Evolutionary conservation across 2,888 invertebrate genomes (phyloP).

Genomic region (Papilio elwesi): DNA sequence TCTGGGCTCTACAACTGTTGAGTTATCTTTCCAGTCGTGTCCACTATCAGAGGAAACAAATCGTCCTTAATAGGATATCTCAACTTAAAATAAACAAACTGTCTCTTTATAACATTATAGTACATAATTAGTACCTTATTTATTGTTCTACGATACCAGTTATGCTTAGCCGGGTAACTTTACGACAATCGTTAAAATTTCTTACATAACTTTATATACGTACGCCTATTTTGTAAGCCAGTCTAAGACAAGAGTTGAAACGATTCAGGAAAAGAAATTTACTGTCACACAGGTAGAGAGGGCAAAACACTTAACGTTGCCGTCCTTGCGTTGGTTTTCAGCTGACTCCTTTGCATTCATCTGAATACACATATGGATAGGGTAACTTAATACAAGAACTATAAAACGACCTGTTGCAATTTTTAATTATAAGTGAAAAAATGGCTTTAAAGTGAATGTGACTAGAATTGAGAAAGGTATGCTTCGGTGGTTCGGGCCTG

Average conservation of each 20-base stretch:
- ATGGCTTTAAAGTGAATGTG: no score
- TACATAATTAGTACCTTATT: neutral
- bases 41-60: neutral
- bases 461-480: no score
- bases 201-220: slow-evolving; percentile 1
- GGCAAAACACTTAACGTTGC: no score
- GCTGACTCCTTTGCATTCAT: no score
- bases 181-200: slow-evolving; percentile 3
- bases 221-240: slow-evolving; percentile 4
- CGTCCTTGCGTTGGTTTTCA: no score
- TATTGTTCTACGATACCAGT: slow-evolving; percentile 2
- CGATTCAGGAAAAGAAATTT: neutral
- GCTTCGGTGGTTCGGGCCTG: no score
- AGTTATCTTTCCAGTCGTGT: neutral
- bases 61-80: neutral
- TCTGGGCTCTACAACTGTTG: neutral
- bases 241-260: neutral
- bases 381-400: neutral
- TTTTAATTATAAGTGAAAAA: no score
- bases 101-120: neutral
- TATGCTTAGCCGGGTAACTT: neutral
- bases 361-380: no score
- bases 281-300: no score
- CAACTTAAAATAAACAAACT: neutral
- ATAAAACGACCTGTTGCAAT: neutral